Evolutionary conservation across 2,797 vertebrate genomes (phyloP).

Genomic region (Urosaurus nigricauda): DNA sequence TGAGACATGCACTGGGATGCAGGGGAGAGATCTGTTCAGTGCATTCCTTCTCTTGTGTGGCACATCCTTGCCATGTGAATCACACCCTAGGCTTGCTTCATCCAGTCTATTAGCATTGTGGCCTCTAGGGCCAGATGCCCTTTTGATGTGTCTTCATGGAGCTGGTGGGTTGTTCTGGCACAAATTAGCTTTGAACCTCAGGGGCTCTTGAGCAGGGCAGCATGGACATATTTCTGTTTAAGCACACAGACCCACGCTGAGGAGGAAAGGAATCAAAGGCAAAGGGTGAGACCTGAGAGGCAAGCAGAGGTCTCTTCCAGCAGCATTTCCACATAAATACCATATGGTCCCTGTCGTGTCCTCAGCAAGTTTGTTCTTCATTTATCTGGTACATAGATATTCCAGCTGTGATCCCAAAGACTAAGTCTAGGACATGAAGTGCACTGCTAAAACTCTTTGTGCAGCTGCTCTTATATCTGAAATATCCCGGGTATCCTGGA

Average conservation of each 20-base stretch:
- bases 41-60: neutral
- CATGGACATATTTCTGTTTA: neutral
- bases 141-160: neutral
- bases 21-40: neutral
- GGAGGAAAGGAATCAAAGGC: neutral
- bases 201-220: neutral
- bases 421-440: neutral
- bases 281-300: neutral
- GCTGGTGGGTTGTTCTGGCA: neutral
- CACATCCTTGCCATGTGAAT: neutral
- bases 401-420: neutral
- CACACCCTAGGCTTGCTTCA: neutral
- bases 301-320: neutral
- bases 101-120: neutral
- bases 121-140: neutral
- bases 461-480: neutral
- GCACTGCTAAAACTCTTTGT: neutral
- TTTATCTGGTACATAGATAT: neutral
- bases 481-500: neutral
- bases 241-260: slow-evolving; percentile 4
- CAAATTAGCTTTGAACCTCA: slow-evolving; percentile 4
- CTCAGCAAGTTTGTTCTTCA: neutral
- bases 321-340: too few species aligned
- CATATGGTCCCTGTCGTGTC: neutral
- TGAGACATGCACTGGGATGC: neutral